These are phyloP conservation scores for Merluccius polli DNA, from an alignment of 2,797 vertebrate species.

Conservation along the genomic window DNA sequence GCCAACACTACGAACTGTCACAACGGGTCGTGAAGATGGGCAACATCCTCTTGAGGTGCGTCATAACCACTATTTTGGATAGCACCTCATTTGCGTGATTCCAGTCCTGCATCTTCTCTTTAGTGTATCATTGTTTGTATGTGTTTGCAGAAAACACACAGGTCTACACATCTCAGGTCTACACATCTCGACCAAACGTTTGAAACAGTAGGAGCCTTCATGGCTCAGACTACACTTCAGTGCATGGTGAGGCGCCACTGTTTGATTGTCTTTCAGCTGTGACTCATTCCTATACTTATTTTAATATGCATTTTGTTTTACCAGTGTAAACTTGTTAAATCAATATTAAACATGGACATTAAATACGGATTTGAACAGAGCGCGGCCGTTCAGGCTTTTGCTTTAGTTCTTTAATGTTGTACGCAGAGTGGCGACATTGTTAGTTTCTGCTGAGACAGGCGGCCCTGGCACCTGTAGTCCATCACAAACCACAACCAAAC, in stretches of 20 bases:
- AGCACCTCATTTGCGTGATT: not conserved
- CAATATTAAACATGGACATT: not conserved
- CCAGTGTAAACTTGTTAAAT: not conserved
- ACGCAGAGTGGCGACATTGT: no score
- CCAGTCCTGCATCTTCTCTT: not conserved
- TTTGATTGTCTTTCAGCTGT: not conserved
- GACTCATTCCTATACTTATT: not conserved
- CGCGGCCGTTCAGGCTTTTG: no score
- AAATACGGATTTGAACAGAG: no score
- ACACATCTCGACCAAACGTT: conserved; percentile 73
- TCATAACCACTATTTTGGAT: not conserved
- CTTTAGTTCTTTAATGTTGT: no score
- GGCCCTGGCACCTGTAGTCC: no score
- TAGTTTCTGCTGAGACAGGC: no score
- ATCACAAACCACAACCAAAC: no score
- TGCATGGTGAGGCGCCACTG: conserved; percentile 74
- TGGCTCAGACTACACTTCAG: conserved; percentile 76
- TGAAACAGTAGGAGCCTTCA: conserved; percentile 70
- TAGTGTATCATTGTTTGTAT: not conserved
- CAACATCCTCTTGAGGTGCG: conserved; percentile 24
- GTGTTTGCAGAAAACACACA: conserved; percentile 40
- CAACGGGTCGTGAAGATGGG: not conserved
- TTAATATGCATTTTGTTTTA: not conserved
- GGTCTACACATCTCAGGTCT: conserved; percentile 38
- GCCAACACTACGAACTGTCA: conserved; percentile 18